Base-by-base conservation (phyloP, 2,888 invertebrate genomes). In the Drosophila pseudotalamancana region DNA sequence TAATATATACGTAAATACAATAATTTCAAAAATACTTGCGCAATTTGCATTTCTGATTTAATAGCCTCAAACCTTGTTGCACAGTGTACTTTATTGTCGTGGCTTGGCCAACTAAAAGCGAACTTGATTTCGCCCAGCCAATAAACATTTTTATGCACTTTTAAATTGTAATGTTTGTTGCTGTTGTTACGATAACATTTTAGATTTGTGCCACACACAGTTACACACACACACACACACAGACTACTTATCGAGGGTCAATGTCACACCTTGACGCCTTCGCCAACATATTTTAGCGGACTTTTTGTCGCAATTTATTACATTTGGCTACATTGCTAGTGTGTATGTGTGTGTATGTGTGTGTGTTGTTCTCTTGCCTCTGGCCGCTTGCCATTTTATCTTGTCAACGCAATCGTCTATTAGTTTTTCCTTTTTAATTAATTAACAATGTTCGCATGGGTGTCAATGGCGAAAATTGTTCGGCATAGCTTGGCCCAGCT, bases 241-340 rank as follows among this genome's bases (percentile, higher is more conserved):
- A 59, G 53, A 51, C 50, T 45, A 54, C 57, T 73, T 65, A 59
- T 63, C 68, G 75, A 77, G 82, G 87, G 83, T 83, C 83, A 83
- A 84, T 83, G 83, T 83, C 73, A 71, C 83, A 66, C 85, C 85
- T 84, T 83, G 83, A 73, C 72, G 85, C 82, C 76, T 57, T 61
- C 56, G 81, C 64, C 68, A 71, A 66, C 71, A 81, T 84, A 81
- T 77, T 75, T 65, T 12, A 69, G 42, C 66, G 56, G 65, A 67
- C 49, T 76, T 77, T 72, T 77, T 83, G 76, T 81, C 71, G 72
- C 83, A 84, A 87, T 87, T 87, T 87, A 87, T 84, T 81, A 73
- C 75, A 77, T 77, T 75, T 62, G 67, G 57, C 16, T 57, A 45
- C 39, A 59, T 57, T 50, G 54, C 43, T 34, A 25, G 35, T 40